Evolutionary conservation across 2,113 vertebrate species (phyloP).

Genomic region (Stomatorhinus ivindoensis): DNA sequence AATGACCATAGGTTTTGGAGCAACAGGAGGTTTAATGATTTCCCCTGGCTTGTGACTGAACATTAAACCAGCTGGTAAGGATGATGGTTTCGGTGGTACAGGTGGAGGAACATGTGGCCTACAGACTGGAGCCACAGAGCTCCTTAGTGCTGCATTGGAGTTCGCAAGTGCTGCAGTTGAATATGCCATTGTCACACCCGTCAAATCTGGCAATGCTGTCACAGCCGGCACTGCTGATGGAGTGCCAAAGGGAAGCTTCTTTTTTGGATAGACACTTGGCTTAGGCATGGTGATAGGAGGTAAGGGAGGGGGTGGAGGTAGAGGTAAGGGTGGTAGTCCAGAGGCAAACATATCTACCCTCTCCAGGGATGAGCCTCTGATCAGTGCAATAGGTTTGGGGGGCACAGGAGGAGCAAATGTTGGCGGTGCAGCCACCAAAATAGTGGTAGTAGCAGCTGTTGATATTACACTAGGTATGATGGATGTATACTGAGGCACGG

Average conservation of each 20-base stretch:
- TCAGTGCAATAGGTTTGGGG: constrained; percentile 67
- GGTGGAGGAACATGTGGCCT: constrained; percentile 65
- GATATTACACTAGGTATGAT: constrained; percentile 58
- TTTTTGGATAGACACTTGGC: constrained; percentile 78
- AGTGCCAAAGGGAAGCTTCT: constrained; percentile 61
- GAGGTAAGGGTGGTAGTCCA: constrained; percentile 30
- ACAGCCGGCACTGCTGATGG: constrained; percentile 53
- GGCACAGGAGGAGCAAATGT: constrained; percentile 57
- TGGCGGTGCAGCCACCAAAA: constrained; percentile 32
- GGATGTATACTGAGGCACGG: constrained; percentile 63
- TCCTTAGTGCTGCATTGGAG: constrained; percentile 51
- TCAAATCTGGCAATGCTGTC: constrained; percentile 22
- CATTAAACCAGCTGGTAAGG: constrained; percentile 66
- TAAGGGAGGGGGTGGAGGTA: constrained; percentile 67
- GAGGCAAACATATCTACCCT: constrained; percentile 59
- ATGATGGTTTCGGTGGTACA: constrained; percentile 71
- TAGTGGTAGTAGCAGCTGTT: constrained; percentile 44
- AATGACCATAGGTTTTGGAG: constrained; percentile 75
- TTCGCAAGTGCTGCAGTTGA: constrained; percentile 45
- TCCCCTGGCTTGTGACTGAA: constrained; percentile 65
- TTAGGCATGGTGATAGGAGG: constrained; percentile 83
- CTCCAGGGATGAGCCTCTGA: constrained; percentile 75
- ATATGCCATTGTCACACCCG: constrained; percentile 38
- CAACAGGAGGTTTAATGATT: constrained; percentile 56
- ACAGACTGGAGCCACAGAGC: constrained; percentile 49